These are phyloP conservation scores for Kryptopterus vitreolus DNA, from an alignment of 2,797 vertebrate species.

Conservation along the genomic window DNA sequence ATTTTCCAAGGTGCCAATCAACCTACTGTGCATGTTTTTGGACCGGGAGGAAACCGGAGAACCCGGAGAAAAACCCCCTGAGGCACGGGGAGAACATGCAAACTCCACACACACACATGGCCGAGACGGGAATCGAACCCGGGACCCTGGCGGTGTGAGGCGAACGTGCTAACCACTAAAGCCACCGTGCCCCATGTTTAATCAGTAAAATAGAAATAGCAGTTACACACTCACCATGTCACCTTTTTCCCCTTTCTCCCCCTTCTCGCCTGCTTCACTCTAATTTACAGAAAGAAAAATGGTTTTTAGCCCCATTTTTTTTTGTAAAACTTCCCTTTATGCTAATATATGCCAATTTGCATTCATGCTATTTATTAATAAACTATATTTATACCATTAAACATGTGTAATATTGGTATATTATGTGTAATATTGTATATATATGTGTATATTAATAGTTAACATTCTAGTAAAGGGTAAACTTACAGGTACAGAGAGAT, in stretches of 20 bases:
- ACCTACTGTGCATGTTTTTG: too few species aligned
- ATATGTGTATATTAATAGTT: too few species aligned
- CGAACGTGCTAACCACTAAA: too few species aligned
- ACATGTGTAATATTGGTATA: background rate
- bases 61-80: too few species aligned
- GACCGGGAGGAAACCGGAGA: too few species aligned
- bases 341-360: background rate
- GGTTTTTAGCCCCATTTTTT: background rate
- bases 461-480: slow-evolving; percentile 2
- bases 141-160: too few species aligned
- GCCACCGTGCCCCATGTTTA: too few species aligned
- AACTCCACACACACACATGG: too few species aligned
- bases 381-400: background rate
- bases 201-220: background rate
- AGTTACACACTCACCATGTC: slow-evolving; percentile 76
- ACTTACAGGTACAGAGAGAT: slow-evolving; percentile 74
- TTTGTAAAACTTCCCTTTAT: background rate
- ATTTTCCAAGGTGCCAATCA: too few species aligned
- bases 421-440: too few species aligned
- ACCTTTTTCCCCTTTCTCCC: slow-evolving; percentile 84
- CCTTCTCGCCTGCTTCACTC: slow-evolving; percentile 65
- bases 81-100: too few species aligned
- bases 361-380: background rate
- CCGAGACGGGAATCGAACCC: too few species aligned
- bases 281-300: slow-evolving; percentile 41